A percentile compares a stretch with the other conserved stretches of the same genome.
phyloP scores from a whole-genome alignment of 64 coral and sea anemone genomes.

The Cladopsammia gracilis region DNA sequence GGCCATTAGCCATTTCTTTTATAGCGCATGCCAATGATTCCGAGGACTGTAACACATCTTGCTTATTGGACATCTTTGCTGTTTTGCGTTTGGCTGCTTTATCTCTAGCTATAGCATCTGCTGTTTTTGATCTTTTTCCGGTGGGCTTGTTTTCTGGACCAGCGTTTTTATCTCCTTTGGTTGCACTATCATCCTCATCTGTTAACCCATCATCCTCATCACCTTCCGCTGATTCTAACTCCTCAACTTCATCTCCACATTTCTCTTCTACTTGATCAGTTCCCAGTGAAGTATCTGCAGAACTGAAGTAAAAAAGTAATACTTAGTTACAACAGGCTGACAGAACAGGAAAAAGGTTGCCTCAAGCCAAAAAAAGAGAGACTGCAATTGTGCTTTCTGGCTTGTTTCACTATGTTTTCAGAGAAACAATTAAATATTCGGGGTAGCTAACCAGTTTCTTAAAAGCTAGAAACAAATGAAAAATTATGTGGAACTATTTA shows the following conservation, averaged over 20 bases:
- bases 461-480: too few relatives aligned
- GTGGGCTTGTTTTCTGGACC: too few relatives aligned
- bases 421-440: too few relatives aligned
- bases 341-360: too few relatives aligned
- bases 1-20: slow-evolving; percentile 36
- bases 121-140: neutral
- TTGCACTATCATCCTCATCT: too few relatives aligned
- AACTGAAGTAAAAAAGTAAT: neutral
- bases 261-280: neutral
- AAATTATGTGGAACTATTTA: too few relatives aligned
- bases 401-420: too few relatives aligned
- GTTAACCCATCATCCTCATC: too few relatives aligned
- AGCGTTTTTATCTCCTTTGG: too few relatives aligned
- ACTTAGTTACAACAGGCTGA: neutral
- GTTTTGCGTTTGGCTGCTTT: slow-evolving; percentile 1
- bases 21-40: slow-evolving; percentile 57
- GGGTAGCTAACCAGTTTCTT: too few relatives aligned
- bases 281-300: neutral
- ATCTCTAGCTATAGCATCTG: slow-evolving; percentile 26
- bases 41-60: slow-evolving; percentile 26
- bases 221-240: neutral
- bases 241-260: slow-evolving; percentile 7
- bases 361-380: too few relatives aligned
- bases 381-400: too few relatives aligned
- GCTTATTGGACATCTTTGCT: neutral